Percentiles rank a stretch among this genome's conserved stretches.
Evolutionary conservation across 2,888 invertebrate species (phyloP).

Genomic region (Meiosimyza platycephala): DNA sequence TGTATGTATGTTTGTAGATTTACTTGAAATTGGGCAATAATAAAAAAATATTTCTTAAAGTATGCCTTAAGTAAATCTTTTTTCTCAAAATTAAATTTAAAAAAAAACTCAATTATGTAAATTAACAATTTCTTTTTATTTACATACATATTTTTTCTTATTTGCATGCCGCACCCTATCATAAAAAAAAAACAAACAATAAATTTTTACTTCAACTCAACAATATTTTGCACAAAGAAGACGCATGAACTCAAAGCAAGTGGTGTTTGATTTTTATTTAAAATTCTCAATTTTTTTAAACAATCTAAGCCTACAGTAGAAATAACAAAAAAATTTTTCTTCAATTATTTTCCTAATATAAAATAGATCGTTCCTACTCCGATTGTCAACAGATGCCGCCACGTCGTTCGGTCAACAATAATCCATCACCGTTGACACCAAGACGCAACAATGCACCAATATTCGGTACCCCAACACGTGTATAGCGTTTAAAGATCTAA

Average conservation of each 20-base stretch:
- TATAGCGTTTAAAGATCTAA: conserved; percentile 65
- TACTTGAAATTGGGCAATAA: too few relatives aligned
- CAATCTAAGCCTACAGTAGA: not conserved
- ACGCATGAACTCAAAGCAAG: conserved; percentile 34
- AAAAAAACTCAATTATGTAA: too few relatives aligned
- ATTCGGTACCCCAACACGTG: conserved; percentile 65
- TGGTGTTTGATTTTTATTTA: conserved; percentile 29
- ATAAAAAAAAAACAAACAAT: conserved; percentile 18
- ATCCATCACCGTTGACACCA: conserved; percentile 55
- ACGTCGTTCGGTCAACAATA: conserved; percentile 55
- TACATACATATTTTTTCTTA: not conserved
- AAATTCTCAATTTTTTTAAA: not conserved
- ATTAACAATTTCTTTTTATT: too few relatives aligned
- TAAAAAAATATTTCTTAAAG: too few relatives aligned
- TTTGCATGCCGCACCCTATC: conserved; percentile 32
- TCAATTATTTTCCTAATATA: conserved; percentile 42
- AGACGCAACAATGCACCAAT: conserved; percentile 58
- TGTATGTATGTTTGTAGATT: too few relatives aligned
- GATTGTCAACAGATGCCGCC: conserved; percentile 70
- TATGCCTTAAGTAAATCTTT: too few relatives aligned
- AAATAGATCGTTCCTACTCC: conserved; percentile 72
- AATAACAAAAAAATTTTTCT: not conserved
- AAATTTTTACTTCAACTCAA: conserved; percentile 2
- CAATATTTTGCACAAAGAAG: conserved; percentile 29
- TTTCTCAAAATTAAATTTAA: too few relatives aligned